Base-by-base conservation (phyloP, 1,140 invertebrate genomes). In the Leguminivora glycinivorella region DNA sequence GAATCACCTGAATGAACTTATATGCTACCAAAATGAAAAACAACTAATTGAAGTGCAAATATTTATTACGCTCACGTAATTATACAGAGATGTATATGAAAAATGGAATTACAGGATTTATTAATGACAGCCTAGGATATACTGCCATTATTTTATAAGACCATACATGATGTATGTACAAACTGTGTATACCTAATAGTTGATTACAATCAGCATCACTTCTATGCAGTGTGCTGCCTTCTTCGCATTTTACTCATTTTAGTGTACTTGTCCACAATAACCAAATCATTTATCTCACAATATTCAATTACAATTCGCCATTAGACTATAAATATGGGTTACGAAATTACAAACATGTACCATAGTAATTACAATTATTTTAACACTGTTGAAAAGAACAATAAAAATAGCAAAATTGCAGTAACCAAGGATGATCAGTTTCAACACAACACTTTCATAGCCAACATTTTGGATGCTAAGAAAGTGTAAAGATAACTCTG, bases 71-170 rank as follows among this genome's bases (percentile, higher is more conserved):
- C 14, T 17, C 58, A 34, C 24, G 12, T 63, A 63, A 31, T 63
- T 29, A 17, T 63, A 63, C 25, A 63, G 24, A 63, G 17, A 29
- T 63, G 4, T 63, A 29, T 31, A 29, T 63, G 12, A 26, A 63
- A 63, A 63, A 17, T 63, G 58, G 58, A 63, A 63, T 63, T 63
- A 31, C 58, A 63, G 25, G 17, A 17, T 63, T n/a, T 0, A 63
- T 31, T 29, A 31, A 63, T 29, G n/a, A 29, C n/a, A 63, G n/a
- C 5, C 26, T 63, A 63, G 14, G 5, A 34, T 63, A 63, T n/a
- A 60, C 14, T 29, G 22, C 56, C 25, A 26, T 60, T 26, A 25
- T 60, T 26, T 60, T 14, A 63, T 29, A 63, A 63, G n/a, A 63
- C 26, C 58, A 29, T 63, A 29, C 58, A 26, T n/a, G 6, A 19